Evolutionary conservation across 2,888 invertebrate species (phyloP).

Genomic region (Patella ulyssiponensis): DNA sequence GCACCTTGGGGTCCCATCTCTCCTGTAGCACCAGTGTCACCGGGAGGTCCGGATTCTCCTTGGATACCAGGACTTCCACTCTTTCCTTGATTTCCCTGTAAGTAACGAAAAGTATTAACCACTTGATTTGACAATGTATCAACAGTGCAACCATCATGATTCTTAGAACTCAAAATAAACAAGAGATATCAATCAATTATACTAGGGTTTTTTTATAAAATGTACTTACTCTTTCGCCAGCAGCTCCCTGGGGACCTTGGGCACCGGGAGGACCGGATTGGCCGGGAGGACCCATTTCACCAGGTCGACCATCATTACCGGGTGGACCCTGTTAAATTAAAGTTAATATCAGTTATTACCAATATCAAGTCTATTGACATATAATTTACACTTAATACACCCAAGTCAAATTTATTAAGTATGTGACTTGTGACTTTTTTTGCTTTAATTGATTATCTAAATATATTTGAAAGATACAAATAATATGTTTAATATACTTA

Average conservation of each 20-base stretch:
- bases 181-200: no score
- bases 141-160: no score
- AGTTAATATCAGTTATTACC: neutral
- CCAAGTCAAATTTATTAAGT: neutral
- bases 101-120: neutral
- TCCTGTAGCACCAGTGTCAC: slow-evolving; percentile 58
- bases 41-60: slow-evolving; percentile 55
- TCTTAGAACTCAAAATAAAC: no score
- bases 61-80: slow-evolving; percentile 52
- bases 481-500: slow-evolving; percentile 39
- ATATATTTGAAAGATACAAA: no score
- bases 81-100: slow-evolving; percentile 57
- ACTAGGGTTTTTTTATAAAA: neutral
- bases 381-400: neutral
- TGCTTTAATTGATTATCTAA: neutral
- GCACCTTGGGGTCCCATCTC: slow-evolving; percentile 52
- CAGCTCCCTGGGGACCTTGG: slow-evolving; percentile 76
- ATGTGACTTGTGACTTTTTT: neutral
- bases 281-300: slow-evolving; percentile 78
- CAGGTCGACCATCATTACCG: slow-evolving; percentile 86
- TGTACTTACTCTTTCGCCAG: slow-evolving; percentile 59
- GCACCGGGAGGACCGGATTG: slow-evolving; percentile 75
- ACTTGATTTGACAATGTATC: no score
- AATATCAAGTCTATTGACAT: neutral
- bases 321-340: slow-evolving; percentile 72